Conservation (phyloP, 2,797 vertebrate species). For the Spheniscus humboldti region DNA sequence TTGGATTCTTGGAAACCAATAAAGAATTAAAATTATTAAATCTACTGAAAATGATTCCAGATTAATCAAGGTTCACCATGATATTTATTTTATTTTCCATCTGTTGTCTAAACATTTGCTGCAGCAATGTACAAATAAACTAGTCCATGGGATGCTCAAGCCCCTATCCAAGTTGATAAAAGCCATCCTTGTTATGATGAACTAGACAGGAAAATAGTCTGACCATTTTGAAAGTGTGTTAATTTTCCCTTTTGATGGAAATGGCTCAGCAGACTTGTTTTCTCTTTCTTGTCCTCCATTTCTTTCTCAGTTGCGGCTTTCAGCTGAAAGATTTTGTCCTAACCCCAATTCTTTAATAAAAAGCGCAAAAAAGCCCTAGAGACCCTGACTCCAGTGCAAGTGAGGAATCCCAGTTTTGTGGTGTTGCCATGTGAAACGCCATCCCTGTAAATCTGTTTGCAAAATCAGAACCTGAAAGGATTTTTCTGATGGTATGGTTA, state of each 20-base stretch:
- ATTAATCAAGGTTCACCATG: background rate
- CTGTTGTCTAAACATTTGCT: background rate
- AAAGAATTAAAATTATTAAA: background rate
- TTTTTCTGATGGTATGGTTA: background rate
- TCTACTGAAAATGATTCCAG: background rate
- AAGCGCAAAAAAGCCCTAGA: fast-evolving
- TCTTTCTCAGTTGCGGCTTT: background rate
- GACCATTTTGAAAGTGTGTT: background rate
- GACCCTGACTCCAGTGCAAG: background rate
- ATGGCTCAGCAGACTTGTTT: background rate
- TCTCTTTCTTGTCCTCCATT: background rate
- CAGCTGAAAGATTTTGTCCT: background rate
- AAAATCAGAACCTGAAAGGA: background rate
- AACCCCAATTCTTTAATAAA: background rate
- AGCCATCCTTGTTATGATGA: background rate
- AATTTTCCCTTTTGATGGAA: background rate
- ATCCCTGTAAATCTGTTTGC: background rate
- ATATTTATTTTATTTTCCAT: background rate
- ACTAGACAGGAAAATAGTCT: background rate
- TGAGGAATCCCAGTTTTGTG: background rate
- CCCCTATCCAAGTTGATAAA: background rate
- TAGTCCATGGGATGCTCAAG: background rate
- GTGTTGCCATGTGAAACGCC: background rate
- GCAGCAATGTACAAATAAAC: background rate
- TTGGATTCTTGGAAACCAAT: background rate